phyloP scores from a whole-genome alignment of 2,888 invertebrate genomes.

The Caenorhabditis zanzibari region DNA sequence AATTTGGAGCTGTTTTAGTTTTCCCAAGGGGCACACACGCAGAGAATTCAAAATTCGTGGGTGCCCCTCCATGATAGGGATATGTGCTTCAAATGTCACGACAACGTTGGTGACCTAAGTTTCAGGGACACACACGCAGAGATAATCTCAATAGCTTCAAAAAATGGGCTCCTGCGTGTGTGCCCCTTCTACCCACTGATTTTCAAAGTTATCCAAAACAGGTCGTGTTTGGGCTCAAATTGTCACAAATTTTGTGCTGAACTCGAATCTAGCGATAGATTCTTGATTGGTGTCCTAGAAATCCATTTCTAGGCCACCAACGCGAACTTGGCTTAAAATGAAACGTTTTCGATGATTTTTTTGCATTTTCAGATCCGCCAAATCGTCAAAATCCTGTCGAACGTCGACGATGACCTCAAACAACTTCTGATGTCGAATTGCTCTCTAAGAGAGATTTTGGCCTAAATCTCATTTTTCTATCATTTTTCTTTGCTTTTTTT shows the following conservation, averaged over 20 bases:
- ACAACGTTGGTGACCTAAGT: background rate
- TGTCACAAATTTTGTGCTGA: background rate
- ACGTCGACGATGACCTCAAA: slow-evolving; percentile 81
- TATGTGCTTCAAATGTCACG: background rate
- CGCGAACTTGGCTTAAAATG: background rate
- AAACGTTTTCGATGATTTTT: background rate
- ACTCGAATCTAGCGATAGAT: background rate
- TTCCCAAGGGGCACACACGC: background rate
- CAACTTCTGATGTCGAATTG: slow-evolving; percentile 80
- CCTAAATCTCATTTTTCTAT: slow-evolving; percentile 26
- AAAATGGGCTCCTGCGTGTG: background rate
- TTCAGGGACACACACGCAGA: background rate
- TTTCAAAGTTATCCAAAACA: background rate
- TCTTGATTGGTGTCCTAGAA: slow-evolving; percentile 7
- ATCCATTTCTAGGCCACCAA: slow-evolving; percentile 4
- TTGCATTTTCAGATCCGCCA: slow-evolving; percentile 68
- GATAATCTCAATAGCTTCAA: too few species aligned
- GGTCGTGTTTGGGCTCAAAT: background rate
- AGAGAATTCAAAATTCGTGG: background rate
- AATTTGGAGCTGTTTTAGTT: background rate
- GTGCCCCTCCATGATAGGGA: background rate
- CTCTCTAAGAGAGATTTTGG: slow-evolving; percentile 76
- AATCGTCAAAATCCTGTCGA: slow-evolving; percentile 74
- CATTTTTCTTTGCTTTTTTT: slow-evolving; percentile 4
- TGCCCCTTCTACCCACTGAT: too few species aligned